Conservation (phyloP, 2,888 invertebrate genomes). For the Gasteruption jaculator region DNA sequence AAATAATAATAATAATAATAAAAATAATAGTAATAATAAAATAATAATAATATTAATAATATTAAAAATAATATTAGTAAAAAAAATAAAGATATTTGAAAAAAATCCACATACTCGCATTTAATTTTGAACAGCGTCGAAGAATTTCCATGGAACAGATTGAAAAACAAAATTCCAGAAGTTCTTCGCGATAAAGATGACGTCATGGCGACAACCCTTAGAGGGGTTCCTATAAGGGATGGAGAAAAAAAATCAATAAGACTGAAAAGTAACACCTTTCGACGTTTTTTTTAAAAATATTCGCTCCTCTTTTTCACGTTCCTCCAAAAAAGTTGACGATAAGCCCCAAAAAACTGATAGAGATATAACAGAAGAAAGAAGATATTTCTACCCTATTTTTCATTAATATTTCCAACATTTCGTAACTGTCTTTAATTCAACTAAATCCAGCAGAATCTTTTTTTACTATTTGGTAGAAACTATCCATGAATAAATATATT, state of each 20-base stretch:
- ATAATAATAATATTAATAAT: not conserved
- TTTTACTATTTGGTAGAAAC: too few relatives aligned
- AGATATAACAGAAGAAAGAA: too few relatives aligned
- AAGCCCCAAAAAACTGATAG: too few relatives aligned
- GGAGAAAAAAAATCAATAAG: too few relatives aligned
- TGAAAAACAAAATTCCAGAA: conserved; percentile 52
- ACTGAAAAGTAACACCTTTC: too few relatives aligned
- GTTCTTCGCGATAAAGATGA: conserved; percentile 50
- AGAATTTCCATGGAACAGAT: conserved; percentile 47
- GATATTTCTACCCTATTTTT: too few relatives aligned
- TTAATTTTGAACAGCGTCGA: conserved; percentile 51
- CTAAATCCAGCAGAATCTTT: too few relatives aligned
- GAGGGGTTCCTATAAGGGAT: conserved; percentile 53
- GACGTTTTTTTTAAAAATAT: too few relatives aligned
- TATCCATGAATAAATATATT: too few relatives aligned
- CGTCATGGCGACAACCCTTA: conserved; percentile 53
- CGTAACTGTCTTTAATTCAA: too few relatives aligned
- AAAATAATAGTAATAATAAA: not conserved
- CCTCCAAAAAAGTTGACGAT: too few relatives aligned
- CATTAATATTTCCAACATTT: too few relatives aligned
- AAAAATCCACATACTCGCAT: conserved; percentile 51
- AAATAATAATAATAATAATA: not conserved
- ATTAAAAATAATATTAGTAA: not conserved
- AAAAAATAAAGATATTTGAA: not conserved
- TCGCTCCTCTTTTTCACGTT: conserved; percentile 10